Conservation (phyloP, 2,113 vertebrate genomes). For the Sterna hirundo region DNA sequence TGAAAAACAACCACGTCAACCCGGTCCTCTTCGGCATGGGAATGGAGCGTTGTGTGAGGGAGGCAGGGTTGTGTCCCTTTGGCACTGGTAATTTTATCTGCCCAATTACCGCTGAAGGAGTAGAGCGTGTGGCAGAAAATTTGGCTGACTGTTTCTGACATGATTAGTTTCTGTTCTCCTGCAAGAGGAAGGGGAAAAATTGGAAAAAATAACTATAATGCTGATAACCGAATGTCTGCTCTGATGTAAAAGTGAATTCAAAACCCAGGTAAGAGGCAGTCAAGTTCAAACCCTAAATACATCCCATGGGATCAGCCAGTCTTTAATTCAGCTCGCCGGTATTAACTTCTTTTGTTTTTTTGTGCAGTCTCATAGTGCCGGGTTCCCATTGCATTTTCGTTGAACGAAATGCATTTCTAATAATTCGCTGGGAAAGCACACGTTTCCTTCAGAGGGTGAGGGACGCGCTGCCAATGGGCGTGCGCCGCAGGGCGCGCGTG, state of each 20-base stretch:
- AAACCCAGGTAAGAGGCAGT: neutral
- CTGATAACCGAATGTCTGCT: neutral
- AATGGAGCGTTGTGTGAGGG: neutral
- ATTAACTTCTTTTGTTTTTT: neutral
- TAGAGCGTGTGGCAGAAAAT: neutral
- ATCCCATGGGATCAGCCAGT: neutral
- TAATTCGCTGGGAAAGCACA: neutral
- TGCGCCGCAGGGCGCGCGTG: fast-evolving
- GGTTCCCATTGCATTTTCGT: neutral
- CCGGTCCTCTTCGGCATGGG: neutral
- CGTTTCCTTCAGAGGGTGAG: neutral
- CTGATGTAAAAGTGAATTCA: neutral
- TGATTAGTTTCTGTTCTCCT: neutral
- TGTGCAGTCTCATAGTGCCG: neutral
- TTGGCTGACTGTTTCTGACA: neutral
- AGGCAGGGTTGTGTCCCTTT: neutral
- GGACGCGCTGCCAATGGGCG: fast-evolving
- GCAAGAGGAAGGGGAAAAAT: neutral
- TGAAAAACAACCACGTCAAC: no score
- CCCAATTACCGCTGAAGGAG: neutral
- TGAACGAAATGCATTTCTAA: neutral
- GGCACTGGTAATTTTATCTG: neutral
- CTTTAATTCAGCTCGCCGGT: neutral
- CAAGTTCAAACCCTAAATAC: neutral
- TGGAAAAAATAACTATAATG: neutral